Evolutionary conservation across 2,113 vertebrate species (phyloP).

Genomic region (Phocoena phocoena): DNA sequence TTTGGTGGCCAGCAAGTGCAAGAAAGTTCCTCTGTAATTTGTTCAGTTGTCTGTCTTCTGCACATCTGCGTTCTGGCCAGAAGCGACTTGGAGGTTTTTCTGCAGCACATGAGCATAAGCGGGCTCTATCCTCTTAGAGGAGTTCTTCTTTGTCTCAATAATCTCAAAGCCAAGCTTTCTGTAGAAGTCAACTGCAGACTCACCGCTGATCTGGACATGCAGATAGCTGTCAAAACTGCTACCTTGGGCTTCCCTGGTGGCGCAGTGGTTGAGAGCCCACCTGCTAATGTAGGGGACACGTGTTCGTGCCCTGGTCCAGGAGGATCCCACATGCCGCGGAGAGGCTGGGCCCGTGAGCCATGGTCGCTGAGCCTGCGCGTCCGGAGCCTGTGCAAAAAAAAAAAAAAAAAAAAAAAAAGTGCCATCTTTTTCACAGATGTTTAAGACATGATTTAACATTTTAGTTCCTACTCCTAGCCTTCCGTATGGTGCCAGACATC

Average conservation of each 20-base stretch:
- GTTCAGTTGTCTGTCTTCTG: conserved; percentile 92
- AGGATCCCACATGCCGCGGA: too few relatives aligned
- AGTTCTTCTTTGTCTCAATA: conserved; percentile 99
- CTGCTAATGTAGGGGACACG: too few relatives aligned
- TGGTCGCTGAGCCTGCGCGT: too few relatives aligned
- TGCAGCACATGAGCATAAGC: conserved; percentile 98
- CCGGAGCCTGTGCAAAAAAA: too few relatives aligned
- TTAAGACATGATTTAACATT: conserved; percentile 99
- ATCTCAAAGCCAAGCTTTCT: conserved; percentile 99
- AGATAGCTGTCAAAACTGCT: conserved; percentile 95
- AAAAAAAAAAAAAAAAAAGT: conserved; percentile 84
- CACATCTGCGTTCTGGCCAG: conserved; percentile 84
- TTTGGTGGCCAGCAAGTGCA: conserved; percentile 91
- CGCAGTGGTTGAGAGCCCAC: too few relatives aligned
- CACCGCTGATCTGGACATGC: conserved; percentile 99
- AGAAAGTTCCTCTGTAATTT: conserved; percentile 84
- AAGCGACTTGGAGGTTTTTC: conserved; percentile 94
- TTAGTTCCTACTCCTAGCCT: conserved; percentile 99
- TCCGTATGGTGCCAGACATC: conserved; percentile 98
- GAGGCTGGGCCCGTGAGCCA: too few relatives aligned
- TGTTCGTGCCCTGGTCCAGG: too few relatives aligned
- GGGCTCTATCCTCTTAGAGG: conserved; percentile 99
- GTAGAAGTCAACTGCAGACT: conserved; percentile 99
- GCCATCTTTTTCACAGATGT: conserved; percentile 99
- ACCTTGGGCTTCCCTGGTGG: conserved; percentile 82